phyloP scores from a whole-genome alignment of 2,888 invertebrate species.

The Nymphalis polychloros region DNA sequence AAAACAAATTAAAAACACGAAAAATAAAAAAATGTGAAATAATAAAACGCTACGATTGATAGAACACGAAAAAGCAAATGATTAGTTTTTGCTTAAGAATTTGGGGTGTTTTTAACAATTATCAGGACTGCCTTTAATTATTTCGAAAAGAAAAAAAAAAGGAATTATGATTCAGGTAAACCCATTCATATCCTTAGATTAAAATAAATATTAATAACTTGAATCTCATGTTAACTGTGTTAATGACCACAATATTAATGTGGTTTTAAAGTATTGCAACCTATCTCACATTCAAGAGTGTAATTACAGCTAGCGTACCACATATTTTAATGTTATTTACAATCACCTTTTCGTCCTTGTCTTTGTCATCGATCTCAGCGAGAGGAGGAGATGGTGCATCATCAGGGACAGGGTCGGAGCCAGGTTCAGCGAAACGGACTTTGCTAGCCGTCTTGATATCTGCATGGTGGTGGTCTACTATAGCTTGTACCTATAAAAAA shows the following conservation, averaged over 20 bases:
- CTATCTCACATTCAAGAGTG: neutral
- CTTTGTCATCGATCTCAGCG: constrained; percentile 71
- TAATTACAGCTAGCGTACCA: constrained; percentile 7
- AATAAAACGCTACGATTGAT: constrained; percentile 25
- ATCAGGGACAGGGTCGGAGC: constrained; percentile 56
- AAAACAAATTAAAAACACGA: constrained; percentile 8
- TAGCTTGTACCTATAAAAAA: constrained; percentile 90
- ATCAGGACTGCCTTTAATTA: neutral
- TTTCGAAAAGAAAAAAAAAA: constrained; percentile 1
- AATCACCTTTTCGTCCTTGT: constrained; percentile 78
- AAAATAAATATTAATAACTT: neutral
- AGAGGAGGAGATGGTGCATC: constrained; percentile 78
- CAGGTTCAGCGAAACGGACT: constrained; percentile 93
- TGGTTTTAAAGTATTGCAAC: neutral
- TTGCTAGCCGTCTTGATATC: constrained; percentile 90
- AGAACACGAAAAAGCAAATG: constrained; percentile 16
- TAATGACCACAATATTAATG: neutral
- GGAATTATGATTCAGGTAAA: constrained; percentile 5
- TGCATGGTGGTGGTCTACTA: constrained; percentile 94
- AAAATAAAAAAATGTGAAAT: constrained; percentile 14
- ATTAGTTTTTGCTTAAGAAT: constrained; percentile 8
- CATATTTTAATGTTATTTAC: constrained; percentile 35
- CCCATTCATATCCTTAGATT: constrained; percentile 10
- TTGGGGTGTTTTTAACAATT: neutral
- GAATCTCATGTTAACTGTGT: neutral